Conservation (phyloP, 2,113 vertebrate genomes). For the Ammodramus savannarum region DNA sequence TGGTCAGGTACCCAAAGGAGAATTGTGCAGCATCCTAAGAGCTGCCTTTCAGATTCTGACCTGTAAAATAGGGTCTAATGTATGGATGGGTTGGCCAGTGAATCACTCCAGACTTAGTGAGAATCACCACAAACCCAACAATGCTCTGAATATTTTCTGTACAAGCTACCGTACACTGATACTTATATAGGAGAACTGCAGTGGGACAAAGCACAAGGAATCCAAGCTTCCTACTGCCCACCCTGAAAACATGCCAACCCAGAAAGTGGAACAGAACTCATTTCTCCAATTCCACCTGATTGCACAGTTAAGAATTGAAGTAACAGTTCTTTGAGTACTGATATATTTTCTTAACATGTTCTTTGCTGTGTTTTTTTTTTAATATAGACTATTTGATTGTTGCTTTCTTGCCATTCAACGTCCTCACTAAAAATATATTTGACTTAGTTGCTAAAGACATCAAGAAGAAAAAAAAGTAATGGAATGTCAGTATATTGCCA, state of each 20-base stretch:
- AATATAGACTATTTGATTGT: background rate
- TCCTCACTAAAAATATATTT: background rate
- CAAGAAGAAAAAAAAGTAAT: background rate
- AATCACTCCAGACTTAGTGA: background rate
- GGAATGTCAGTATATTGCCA: background rate
- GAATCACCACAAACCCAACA: background rate
- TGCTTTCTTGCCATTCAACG: background rate
- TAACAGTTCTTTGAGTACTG: background rate
- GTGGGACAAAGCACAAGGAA: background rate
- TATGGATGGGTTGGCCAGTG: background rate
- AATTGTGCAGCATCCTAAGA: background rate
- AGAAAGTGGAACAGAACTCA: background rate
- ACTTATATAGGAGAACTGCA: background rate
- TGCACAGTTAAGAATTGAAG: background rate
- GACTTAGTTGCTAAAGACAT: background rate
- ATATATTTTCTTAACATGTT: background rate
- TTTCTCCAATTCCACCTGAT: background rate
- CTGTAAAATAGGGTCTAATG: background rate
- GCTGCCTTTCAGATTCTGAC: background rate
- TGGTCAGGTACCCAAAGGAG: background rate
- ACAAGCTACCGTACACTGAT: no score
- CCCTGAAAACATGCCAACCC: background rate
- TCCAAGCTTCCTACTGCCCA: background rate
- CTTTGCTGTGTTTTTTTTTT: background rate
- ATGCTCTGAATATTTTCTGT: background rate